Evolutionary conservation across 1,140 invertebrate genomes (phyloP), one percentile per base, ranked within the genome.

Genomic region (Papilio glaucus): DNA sequence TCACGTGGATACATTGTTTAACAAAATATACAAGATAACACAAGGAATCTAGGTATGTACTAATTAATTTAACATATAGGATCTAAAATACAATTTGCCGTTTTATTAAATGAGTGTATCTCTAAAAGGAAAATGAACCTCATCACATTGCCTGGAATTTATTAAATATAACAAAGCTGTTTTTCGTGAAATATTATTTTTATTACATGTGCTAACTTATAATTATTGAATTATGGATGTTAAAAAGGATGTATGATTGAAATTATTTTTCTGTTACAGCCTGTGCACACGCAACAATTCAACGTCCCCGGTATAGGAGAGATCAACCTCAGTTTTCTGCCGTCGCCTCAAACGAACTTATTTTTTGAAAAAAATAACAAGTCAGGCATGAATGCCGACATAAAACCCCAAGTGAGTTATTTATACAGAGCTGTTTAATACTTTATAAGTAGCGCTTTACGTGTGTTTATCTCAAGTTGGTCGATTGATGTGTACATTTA

Each of bases 291-390:
- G 6, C 88, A 92, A 60, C 89, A 91, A 63, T 91, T 91, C 75
- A 92, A 91, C 79, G 89, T 92, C 12, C 90, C 90, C 0, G 90
- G 90, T 12, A 90, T 92, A 18, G 90, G 89, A 1, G 90, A 92
- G 68, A 91, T 92, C 42, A 92, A 92, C 74, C 81, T 92, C 5
- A 91, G 88, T 71, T 92, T 92, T 65, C 74, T 92, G 65, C 82
- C 90, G 10, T 84, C 90, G 4, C 86, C 90, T 8, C 89, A 89
- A 63, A 87, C 77, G 74, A 89, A 90, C 77, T 76, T 91, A 24
- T 84, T 90, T 15, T 90, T 88, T 60, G 89, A 91, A 73, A 91
- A 90, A 81, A 89, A 86, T 62, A 84, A 85, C 73, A 90, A 91
- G 77, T 37, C 80, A 61, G 85, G 85, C 69, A 88, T 92, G 85